A percentile compares a stretch with the other conserved stretches of the same genome.
Conservation (phyloP, 2,113 vertebrate genomes). For the Edolisoma coerulescens region DNA sequence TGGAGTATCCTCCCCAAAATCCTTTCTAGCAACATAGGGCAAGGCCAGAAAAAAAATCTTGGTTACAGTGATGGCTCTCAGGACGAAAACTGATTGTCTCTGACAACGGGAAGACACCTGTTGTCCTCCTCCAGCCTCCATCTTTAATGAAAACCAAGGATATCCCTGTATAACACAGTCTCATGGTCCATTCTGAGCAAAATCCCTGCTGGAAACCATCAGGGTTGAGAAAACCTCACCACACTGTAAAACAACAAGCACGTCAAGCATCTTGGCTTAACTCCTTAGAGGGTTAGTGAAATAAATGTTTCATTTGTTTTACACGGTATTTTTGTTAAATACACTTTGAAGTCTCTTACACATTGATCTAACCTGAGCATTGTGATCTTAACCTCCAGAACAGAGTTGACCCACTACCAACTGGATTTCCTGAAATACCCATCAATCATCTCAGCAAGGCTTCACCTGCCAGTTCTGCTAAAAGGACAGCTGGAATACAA, state of each 20-base stretch:
- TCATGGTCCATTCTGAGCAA: neutral
- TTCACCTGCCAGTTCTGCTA: neutral
- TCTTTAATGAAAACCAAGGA: neutral
- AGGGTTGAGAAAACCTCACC: neutral
- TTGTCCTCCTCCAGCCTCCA: neutral
- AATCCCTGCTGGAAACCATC: neutral
- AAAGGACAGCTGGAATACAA: neutral
- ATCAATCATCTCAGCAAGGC: neutral
- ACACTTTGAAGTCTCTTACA: constrained; percentile 12
- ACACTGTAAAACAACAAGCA: neutral
- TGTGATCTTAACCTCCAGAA: neutral
- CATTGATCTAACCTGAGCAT: neutral
- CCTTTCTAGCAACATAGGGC: neutral
- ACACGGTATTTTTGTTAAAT: constrained; percentile 34
- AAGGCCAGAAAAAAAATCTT: neutral
- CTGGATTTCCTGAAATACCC: neutral
- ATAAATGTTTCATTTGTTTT: constrained; percentile 42
- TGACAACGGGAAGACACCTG: neutral
- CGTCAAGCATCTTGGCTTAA: neutral
- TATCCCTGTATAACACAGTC: neutral
- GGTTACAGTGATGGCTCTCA: neutral
- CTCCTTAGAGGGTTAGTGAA: constrained; percentile 3
- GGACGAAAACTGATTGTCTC: neutral
- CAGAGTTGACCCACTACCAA: neutral
- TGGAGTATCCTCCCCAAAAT: neutral